Conservation (phyloP, 2,113 vertebrate species). For the Willisornis vidua region DNA sequence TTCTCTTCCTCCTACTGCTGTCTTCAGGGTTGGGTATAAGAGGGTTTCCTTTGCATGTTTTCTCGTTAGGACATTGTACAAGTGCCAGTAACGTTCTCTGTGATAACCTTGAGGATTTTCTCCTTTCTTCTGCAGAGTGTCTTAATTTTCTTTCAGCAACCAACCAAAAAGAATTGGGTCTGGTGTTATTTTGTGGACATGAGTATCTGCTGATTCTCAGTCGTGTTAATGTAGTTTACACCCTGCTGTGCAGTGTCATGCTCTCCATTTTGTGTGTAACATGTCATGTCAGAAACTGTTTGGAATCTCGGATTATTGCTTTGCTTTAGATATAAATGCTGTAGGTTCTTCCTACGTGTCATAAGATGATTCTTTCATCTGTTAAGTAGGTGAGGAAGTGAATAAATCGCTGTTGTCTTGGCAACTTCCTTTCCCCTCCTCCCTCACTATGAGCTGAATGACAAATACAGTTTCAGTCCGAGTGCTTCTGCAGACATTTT, state of each 20-base stretch:
- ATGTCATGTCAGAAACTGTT: background rate
- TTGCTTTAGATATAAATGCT: background rate
- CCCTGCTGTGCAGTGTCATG: background rate
- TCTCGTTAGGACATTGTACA: background rate
- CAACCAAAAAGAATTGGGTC: background rate
- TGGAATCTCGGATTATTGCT: background rate
- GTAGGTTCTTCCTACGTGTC: background rate
- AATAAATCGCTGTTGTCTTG: background rate
- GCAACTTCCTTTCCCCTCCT: background rate
- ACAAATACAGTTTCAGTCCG: background rate
- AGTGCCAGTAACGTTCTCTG: background rate
- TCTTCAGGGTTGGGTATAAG: background rate
- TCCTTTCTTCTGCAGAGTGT: background rate
- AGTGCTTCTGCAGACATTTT: background rate
- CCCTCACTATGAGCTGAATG: background rate
- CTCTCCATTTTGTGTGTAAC: fast-evolving
- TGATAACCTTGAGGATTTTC: background rate
- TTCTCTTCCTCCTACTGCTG: background rate
- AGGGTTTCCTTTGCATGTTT: background rate
- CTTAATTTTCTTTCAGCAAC: background rate
- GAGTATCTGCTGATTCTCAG: background rate
- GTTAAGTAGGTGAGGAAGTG: background rate
- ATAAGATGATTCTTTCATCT: background rate
- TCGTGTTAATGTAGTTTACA: background rate
- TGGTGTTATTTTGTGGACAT: background rate